These are phyloP conservation scores for Poecilus cupreus DNA, from an alignment of 2,888 invertebrate species.

Conservation along the genomic window DNA sequence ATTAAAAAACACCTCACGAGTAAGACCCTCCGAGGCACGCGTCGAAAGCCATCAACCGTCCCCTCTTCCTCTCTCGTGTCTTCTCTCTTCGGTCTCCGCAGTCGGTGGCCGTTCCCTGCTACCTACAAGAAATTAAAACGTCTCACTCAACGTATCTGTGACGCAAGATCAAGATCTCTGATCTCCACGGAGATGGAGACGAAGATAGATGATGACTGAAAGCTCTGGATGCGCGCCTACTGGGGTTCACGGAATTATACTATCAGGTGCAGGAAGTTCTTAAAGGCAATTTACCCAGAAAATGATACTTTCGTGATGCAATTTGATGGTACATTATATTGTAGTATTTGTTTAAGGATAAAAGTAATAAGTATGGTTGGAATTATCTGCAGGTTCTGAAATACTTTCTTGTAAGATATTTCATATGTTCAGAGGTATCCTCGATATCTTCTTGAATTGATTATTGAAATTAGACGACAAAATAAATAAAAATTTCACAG, in stretches of 20 bases:
- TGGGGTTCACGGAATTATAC: too few species aligned
- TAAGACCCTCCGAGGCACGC: not conserved
- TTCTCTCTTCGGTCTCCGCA: not conserved
- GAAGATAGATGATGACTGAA: not conserved
- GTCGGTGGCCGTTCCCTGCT: conserved; percentile 29
- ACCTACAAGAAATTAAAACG: conserved; percentile 31
- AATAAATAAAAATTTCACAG: too few species aligned
- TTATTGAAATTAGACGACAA: too few species aligned
- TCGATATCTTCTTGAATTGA: too few species aligned
- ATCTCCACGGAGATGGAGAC: not conserved
- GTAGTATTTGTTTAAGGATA: not conserved
- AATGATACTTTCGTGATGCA: not conserved
- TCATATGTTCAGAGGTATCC: too few species aligned
- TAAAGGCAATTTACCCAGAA: not conserved
- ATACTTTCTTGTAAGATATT: too few species aligned
- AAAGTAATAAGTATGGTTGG: not conserved
- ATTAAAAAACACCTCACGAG: too few species aligned
- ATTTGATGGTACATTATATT: not conserved
- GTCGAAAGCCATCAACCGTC: not conserved
- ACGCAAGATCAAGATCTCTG: not conserved
- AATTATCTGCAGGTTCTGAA: too few species aligned
- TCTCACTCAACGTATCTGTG: conserved; percentile 16
- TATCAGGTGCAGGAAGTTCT: conserved; percentile 10
- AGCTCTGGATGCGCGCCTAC: not conserved
- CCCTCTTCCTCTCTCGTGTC: not conserved